Percentiles rank a stretch among this genome's conserved stretches.
These are phyloP conservation scores for Nanorana parkeri DNA, from an alignment of 2,113 vertebrate species.

Conservation along the genomic window DNA sequence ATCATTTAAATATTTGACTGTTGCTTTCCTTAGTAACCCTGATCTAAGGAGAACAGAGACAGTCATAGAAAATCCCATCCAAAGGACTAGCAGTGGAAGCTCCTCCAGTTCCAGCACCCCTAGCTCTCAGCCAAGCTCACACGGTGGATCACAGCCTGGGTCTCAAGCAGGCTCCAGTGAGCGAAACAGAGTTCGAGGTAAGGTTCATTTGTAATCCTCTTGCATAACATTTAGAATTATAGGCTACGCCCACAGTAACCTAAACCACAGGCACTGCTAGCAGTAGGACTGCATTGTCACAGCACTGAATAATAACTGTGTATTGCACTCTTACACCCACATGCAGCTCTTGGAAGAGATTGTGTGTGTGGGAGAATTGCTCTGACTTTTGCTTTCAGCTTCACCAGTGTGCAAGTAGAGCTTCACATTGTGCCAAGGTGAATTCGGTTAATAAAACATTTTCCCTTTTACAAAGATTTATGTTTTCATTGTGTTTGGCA, in stretches of 20 bases:
- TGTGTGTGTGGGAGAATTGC: slow-evolving; percentile 1
- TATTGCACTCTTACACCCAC: not conserved
- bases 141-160: slow-evolving; percentile 86
- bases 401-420: slow-evolving; percentile 4
- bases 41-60: slow-evolving; percentile 89
- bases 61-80: slow-evolving; percentile 85
- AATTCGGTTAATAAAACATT: not conserved
- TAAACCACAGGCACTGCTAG: slow-evolving; percentile 8
- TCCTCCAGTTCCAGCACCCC: slow-evolving; percentile 97
- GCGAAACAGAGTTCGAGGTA: slow-evolving; percentile 88
- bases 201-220: slow-evolving; percentile 47
- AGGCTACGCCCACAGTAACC: slow-evolving; percentile 20
- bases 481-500: slow-evolving; percentile 41
- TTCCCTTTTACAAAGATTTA: rapidly evolving
- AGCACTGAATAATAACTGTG: slow-evolving; percentile 43
- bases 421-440: slow-evolving; percentile 30
- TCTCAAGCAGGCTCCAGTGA: slow-evolving; percentile 88
- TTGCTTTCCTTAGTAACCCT: slow-evolving; percentile 80
- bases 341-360: slow-evolving; percentile 38
- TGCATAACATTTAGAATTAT: not conserved
- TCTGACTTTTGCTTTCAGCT: slow-evolving; percentile 6
- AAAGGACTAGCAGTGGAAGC: slow-evolving; percentile 94
- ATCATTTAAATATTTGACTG: not conserved
- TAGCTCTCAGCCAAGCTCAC: slow-evolving; percentile 87
- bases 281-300: slow-evolving; percentile 34